Percentiles rank a stretch among this genome's conserved stretches.
These are phyloP conservation scores for Sibirionetta formosa DNA, from an alignment of 2,797 vertebrate species.

Conservation along the genomic window DNA sequence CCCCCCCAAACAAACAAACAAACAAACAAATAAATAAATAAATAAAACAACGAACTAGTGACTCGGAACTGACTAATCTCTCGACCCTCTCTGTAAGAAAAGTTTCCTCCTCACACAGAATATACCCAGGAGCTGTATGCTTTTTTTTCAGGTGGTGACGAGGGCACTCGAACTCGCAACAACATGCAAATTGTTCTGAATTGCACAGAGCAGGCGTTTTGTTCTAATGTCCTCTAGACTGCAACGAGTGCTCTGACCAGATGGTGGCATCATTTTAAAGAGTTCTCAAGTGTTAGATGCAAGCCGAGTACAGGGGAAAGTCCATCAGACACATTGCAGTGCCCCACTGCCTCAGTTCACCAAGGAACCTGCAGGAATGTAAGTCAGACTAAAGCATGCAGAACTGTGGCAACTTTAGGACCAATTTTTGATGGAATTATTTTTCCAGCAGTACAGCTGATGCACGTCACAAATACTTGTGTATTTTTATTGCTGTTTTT, in stretches of 20 bases:
- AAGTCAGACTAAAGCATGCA: not conserved
- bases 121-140: not conserved
- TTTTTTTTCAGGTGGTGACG: not conserved
- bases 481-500: not conserved
- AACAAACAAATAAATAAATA: no score
- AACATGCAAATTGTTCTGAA: not conserved
- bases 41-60: not conserved
- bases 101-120: not conserved
- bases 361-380: not conserved
- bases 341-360: not conserved
- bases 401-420: not conserved
- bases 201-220: not conserved
- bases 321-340: not conserved
- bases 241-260: not conserved
- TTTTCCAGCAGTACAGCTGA: not conserved
- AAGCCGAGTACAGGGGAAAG: not conserved
- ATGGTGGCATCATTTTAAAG: not conserved
- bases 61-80: not conserved
- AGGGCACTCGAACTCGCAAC: accelerated
- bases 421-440: not conserved
- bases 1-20: not conserved
- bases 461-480: not conserved
- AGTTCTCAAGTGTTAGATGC: not conserved
- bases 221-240: not conserved
- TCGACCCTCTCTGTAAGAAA: not conserved